These are phyloP conservation scores for Grapholita molesta DNA, from an alignment of 1,140 invertebrate genomes.

Conservation along the genomic window DNA sequence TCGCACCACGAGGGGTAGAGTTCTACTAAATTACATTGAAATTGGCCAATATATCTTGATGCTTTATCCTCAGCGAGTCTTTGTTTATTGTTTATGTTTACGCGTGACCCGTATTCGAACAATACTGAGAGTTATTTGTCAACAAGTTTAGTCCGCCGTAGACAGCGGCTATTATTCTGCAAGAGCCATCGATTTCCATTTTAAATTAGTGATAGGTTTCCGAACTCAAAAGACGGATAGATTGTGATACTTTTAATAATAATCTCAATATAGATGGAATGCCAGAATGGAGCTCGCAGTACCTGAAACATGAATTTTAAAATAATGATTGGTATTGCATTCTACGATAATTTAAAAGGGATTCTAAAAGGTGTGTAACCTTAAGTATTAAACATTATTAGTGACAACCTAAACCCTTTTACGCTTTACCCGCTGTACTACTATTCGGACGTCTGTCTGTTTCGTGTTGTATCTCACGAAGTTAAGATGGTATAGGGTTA, in stretches of 20 bases:
- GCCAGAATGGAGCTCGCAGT: background rate
- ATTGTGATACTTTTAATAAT: background rate
- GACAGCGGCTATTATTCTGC: conserved; percentile 12
- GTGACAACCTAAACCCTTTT: no score
- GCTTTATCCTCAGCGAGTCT: background rate
- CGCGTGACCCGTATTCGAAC: conserved; percentile 3
- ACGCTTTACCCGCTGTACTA: no score
- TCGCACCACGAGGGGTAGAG: conserved; percentile 3
- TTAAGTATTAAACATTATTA: no score
- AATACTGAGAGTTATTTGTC: conserved; percentile 14
- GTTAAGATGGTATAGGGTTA: no score
- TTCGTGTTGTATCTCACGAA: no score
- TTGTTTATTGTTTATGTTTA: conserved; percentile 10
- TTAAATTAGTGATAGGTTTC: conserved; percentile 5
- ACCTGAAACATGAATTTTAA: background rate
- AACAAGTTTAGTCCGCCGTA: conserved; percentile 13
- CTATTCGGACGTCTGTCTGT: no score
- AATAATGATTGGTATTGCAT: no score
- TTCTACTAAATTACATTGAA: conserved; percentile 7
- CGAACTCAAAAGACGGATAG: background rate
- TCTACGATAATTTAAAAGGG: no score
- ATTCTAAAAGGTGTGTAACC: no score
- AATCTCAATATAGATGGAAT: background rate
- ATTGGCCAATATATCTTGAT: background rate
- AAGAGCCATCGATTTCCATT: conserved; percentile 14